Evolutionary conservation across 2,888 invertebrate genomes (phyloP).

Genomic region (Drosophila yooni): DNA sequence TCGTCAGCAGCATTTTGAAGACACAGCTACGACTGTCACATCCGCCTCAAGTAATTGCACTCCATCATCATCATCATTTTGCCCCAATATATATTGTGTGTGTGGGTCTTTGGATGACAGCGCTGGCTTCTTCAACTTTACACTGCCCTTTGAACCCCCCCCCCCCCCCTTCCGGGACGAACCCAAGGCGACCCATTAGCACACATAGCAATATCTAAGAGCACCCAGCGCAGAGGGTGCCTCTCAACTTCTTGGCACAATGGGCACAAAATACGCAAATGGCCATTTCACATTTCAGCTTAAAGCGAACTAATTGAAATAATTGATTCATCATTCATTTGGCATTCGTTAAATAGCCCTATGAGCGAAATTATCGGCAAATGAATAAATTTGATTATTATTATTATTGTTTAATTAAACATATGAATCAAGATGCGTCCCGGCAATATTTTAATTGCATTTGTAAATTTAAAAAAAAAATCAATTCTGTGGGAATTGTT

Average conservation of each 20-base stretch:
- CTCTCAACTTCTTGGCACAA: conserved; percentile 24
- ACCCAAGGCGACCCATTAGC: conserved; percentile 39
- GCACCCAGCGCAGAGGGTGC: conserved; percentile 6
- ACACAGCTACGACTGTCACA: conserved; percentile 57
- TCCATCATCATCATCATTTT: conserved; percentile 68
- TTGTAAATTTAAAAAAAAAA: not conserved
- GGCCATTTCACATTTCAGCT: not conserved
- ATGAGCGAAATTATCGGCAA: not conserved
- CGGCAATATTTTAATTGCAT: not conserved
- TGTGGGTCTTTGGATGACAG: conserved; percentile 29
- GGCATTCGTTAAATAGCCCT: not conserved
- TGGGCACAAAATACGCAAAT: conserved; percentile 22
- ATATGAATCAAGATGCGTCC: not conserved
- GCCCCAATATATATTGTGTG: conserved; percentile 12
- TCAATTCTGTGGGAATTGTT: not conserved
- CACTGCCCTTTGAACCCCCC: not conserved
- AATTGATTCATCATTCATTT: not conserved
- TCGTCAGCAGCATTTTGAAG: conserved; percentile 27
- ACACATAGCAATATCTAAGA: conserved; percentile 35
- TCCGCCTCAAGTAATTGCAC: conserved; percentile 76
- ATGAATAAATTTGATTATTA: not conserved
- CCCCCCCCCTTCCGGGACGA: conserved; percentile 2
- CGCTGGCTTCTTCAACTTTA: conserved; percentile 1
- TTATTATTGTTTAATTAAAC: not conserved
- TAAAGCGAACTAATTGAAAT: not conserved